phyloP scores from a whole-genome alignment of 2,797 vertebrate species.

The Microtus californicus region DNA sequence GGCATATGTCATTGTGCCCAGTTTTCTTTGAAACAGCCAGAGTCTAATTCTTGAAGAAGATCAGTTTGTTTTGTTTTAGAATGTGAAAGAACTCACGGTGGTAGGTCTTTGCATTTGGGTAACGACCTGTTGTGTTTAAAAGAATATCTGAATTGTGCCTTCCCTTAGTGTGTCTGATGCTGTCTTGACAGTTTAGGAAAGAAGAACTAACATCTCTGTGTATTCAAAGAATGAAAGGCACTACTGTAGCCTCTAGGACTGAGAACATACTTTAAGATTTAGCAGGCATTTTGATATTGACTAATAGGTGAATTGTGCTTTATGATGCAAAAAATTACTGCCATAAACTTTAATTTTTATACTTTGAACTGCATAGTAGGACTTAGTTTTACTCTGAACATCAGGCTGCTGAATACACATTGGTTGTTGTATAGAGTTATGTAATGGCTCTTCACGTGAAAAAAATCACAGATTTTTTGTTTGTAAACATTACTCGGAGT shows the following conservation, averaged over 20 bases:
- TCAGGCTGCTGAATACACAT: background rate
- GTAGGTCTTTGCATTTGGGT: background rate
- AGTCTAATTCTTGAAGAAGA: constrained; percentile 28
- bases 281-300: background rate
- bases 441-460: constrained; percentile 61
- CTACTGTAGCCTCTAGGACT: background rate
- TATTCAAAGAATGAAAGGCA: background rate
- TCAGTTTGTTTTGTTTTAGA: constrained; percentile 59
- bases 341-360: constrained; percentile 6
- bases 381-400: background rate
- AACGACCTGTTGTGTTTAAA: background rate
- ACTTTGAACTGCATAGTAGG: background rate
- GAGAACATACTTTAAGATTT: background rate
- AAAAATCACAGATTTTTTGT: constrained; percentile 16
- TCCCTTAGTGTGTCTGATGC: background rate
- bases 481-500: background rate
- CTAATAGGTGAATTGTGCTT: background rate
- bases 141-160: background rate
- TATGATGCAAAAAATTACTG: constrained; percentile 2
- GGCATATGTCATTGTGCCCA: background rate
- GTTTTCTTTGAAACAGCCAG: constrained; percentile 27
- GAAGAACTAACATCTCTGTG: background rate
- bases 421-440: constrained; percentile 58
- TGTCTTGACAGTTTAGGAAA: constrained; percentile 34
- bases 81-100: constrained; percentile 42